A percentile compares a stretch with the other conserved stretches of the same genome.
Conservation (phyloP, 2,888 invertebrate species). For the Linnaemya tessellans region DNA sequence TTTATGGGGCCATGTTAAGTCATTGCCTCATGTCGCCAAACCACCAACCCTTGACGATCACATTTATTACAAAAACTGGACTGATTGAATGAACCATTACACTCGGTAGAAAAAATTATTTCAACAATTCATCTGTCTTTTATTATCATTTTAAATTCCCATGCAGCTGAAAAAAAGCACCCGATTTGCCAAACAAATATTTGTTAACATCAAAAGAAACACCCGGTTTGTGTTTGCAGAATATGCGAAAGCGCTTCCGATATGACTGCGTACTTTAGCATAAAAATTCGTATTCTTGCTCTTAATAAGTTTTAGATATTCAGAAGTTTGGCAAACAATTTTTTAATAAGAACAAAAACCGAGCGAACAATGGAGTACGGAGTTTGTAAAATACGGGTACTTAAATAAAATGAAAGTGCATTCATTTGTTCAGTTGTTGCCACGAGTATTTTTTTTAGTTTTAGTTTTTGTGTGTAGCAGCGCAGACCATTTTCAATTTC, state of each 20-base stretch:
- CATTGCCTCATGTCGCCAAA: too few species aligned
- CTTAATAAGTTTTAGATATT: slow-evolving; percentile 49
- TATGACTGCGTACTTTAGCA: slow-evolving; percentile 29
- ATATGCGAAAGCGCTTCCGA: slow-evolving; percentile 13
- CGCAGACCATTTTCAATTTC: slow-evolving; percentile 29
- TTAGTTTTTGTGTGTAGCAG: slow-evolving; percentile 9
- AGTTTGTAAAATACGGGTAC: slow-evolving; percentile 43
- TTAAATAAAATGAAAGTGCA: slow-evolving; percentile 66
- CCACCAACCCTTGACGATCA: too few species aligned
- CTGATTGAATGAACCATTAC: too few species aligned
- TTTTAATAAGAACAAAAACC: slow-evolving; percentile 40
- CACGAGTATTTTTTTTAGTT: background rate
- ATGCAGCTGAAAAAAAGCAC: too few species aligned
- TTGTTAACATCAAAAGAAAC: too few species aligned
- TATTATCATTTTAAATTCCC: too few species aligned
- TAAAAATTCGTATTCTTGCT: slow-evolving; percentile 33
- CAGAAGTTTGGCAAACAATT: slow-evolving; percentile 44
- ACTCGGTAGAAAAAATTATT: too few species aligned
- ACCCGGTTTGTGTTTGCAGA: background rate
- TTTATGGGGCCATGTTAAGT: too few species aligned
- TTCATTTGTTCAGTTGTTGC: slow-evolving; percentile 36
- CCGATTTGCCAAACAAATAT: too few species aligned
- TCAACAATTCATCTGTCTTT: too few species aligned
- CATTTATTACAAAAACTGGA: too few species aligned
- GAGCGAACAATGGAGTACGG: slow-evolving; percentile 17